These are phyloP conservation scores for Hemichromis elongatus DNA, from an alignment of 2,113 vertebrate species.

Conservation along the genomic window DNA sequence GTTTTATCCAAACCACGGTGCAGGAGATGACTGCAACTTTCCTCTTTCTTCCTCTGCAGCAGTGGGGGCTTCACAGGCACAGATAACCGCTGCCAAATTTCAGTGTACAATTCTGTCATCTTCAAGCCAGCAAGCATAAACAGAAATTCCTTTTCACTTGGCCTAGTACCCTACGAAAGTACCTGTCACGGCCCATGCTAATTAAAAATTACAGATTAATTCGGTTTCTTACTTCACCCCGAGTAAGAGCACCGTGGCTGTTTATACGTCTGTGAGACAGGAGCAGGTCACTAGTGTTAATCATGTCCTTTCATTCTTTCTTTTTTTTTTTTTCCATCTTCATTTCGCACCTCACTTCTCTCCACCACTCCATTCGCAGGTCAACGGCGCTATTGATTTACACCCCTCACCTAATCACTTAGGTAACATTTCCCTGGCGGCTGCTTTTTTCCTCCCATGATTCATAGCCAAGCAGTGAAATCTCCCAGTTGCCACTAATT, in stretches of 20 bases:
- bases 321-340: conserved; percentile 23
- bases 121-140: background rate
- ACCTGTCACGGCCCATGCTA: background rate
- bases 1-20: background rate
- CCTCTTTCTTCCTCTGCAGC: background rate
- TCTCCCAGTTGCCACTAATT: conserved; percentile 67
- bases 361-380: conserved; percentile 52
- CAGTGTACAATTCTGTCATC: background rate
- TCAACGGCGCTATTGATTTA: conserved; percentile 69
- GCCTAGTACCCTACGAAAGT: background rate
- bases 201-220: background rate
- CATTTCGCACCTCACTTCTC: conserved; percentile 46
- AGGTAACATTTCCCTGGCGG: conserved; percentile 65
- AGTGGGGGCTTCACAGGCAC: accelerated
- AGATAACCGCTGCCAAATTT: background rate
- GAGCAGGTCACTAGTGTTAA: conserved; percentile 42
- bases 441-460: conserved; percentile 54
- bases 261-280: conserved; percentile 1
- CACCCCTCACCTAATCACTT: conserved; percentile 68
- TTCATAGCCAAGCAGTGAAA: conserved; percentile 64
- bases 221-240: background rate
- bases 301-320: conserved; percentile 43
- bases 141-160: background rate
- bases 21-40: background rate
- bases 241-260: background rate